Evolutionary conservation across 2,797 vertebrate species (phyloP).

Genomic region (Myotis myotis): DNA sequence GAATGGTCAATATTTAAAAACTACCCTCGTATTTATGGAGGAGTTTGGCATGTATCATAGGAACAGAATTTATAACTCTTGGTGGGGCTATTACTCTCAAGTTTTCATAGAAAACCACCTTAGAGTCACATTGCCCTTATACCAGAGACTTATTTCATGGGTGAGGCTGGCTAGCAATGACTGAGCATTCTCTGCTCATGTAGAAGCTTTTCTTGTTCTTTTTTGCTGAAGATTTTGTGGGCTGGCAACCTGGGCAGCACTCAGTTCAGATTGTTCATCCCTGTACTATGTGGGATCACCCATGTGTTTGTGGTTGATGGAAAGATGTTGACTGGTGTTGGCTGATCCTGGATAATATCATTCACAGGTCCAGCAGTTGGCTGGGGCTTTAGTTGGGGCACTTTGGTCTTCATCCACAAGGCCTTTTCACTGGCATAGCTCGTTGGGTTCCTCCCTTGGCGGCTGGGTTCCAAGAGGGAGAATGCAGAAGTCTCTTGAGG

Average conservation of each 20-base stretch:
- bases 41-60: neutral
- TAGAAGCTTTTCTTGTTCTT: neutral
- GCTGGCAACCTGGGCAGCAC: neutral
- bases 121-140: neutral
- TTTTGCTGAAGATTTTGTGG: constrained; percentile 22
- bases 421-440: neutral
- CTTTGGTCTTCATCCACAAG: neutral
- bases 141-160: neutral
- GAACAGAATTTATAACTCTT: neutral
- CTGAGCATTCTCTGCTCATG: neutral
- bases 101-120: neutral
- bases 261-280: neutral
- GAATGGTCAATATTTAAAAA: neutral
- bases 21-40: neutral
- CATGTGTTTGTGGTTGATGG: neutral
- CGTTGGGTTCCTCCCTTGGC: neutral
- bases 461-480: neutral
- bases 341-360: neutral
- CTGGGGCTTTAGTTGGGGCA: neutral
- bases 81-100: neutral
- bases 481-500: neutral
- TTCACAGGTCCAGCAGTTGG: neutral
- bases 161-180: neutral
- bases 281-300: neutral
- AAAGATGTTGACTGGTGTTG: neutral